Conservation (phyloP, 2,888 invertebrate species). For the Sympetrum striolatum region DNA sequence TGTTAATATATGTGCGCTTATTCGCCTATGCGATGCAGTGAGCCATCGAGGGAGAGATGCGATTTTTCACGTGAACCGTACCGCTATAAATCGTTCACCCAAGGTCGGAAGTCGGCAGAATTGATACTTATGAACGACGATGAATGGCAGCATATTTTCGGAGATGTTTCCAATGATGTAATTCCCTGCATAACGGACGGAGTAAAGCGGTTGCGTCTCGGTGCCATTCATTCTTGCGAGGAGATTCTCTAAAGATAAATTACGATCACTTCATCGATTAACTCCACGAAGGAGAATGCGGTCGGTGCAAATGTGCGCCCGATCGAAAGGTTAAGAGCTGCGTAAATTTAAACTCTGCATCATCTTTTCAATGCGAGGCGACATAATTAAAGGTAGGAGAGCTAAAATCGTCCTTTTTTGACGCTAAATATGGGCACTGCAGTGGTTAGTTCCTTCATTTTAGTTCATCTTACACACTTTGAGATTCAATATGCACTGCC, state of each 20-base stretch:
- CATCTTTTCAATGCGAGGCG: background rate
- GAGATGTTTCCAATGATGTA: background rate
- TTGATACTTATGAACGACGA: background rate
- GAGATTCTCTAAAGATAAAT: background rate
- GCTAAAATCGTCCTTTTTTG: too few species aligned
- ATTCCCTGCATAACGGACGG: background rate
- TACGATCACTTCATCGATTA: too few species aligned
- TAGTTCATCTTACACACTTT: too few species aligned
- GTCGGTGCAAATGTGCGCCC: background rate
- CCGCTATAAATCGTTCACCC: background rate
- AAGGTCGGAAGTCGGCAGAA: background rate
- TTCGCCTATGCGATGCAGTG: background rate
- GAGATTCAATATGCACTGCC: too few species aligned
- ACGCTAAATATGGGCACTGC: too few species aligned
- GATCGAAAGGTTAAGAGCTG: background rate
- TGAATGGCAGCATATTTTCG: background rate
- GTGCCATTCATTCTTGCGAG: background rate
- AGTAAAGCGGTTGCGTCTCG: background rate
- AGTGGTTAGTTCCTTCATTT: too few species aligned
- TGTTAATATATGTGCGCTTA: conserved; percentile 2
- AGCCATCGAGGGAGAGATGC: conserved; percentile 18
- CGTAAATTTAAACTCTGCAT: background rate
- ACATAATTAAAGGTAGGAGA: too few species aligned
- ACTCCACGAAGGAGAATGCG: background rate
- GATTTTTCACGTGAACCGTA: conserved; percentile 3